Conservation (phyloP, 2,113 vertebrate species). For the Pelvicachromis taeniatus region DNA sequence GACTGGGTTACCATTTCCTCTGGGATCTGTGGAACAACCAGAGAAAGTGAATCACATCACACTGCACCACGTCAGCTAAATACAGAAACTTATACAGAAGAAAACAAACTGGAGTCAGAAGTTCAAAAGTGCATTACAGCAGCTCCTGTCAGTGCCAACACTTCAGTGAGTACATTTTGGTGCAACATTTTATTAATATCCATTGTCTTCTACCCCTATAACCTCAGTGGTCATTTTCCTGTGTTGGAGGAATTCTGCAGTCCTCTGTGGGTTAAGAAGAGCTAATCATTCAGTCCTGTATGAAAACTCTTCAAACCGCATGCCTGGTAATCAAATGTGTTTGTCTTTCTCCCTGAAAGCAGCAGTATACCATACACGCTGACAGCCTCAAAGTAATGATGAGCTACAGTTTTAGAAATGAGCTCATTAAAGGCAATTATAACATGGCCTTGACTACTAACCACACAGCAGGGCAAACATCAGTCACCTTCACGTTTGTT, state of each 20-base stretch:
- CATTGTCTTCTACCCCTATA: not conserved
- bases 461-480: not conserved
- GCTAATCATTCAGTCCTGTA: not conserved
- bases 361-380: not conserved
- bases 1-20: constrained; percentile 90
- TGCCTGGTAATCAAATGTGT: not conserved
- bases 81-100: not conserved
- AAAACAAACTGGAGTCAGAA: not conserved
- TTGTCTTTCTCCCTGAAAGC: not conserved
- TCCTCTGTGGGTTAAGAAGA: not conserved
- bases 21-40: constrained; percentile 76
- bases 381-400: not conserved
- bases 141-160: not conserved
- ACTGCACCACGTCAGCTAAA: not conserved
- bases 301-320: not conserved
- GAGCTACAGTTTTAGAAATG: not conserved
- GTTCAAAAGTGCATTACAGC: not conserved
- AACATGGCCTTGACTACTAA: not conserved
- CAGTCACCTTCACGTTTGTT: not conserved
- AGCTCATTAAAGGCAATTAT: constrained; percentile 1
- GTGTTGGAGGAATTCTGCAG: not conserved
- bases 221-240: not conserved
- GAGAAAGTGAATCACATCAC: not conserved
- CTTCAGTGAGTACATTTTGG: not conserved
- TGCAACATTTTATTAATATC: not conserved